Conservation (phyloP, 1,140 invertebrate genomes). For the Calliopsis andreniformis region DNA sequence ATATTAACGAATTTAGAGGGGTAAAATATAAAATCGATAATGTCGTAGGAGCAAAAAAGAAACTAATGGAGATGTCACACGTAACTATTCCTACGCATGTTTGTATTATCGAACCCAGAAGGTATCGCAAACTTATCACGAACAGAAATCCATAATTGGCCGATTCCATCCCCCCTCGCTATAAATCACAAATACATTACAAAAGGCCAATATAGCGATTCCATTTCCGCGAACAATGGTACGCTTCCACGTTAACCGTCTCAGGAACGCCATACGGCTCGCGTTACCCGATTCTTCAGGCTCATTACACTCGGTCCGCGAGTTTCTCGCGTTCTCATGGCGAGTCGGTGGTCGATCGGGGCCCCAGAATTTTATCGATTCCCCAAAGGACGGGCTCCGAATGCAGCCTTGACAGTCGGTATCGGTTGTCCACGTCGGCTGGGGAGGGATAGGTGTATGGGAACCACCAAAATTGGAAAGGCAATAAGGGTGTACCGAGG, state of each 20-base stretch:
- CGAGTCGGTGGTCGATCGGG: background rate
- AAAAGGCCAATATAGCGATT: no score
- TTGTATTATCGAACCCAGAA: no score
- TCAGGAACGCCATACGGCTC: background rate
- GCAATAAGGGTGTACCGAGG: constrained; percentile 76
- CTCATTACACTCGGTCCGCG: background rate
- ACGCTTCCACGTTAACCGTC: background rate
- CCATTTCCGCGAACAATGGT: no score
- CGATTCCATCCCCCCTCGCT: no score
- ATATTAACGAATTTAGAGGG: no score
- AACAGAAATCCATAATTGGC: no score
- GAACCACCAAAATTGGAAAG: constrained; percentile 78
- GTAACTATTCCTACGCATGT: no score
- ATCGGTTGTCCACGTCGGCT: constrained; percentile 42
- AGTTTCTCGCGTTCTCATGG: constrained; percentile 3
- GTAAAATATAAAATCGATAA: no score
- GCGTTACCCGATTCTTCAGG: constrained; percentile 7
- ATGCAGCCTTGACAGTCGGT: constrained; percentile 59
- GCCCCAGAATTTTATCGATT: constrained; percentile 59
- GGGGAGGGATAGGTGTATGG: constrained; percentile 47
- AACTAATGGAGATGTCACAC: no score
- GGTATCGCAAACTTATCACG: no score
- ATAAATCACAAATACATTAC: no score
- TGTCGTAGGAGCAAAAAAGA: no score
- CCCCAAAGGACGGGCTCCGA: constrained; percentile 33